Base-by-base conservation (phyloP, 1,140 invertebrate species). In the Venustaconcha ellipsiformis region DNA sequence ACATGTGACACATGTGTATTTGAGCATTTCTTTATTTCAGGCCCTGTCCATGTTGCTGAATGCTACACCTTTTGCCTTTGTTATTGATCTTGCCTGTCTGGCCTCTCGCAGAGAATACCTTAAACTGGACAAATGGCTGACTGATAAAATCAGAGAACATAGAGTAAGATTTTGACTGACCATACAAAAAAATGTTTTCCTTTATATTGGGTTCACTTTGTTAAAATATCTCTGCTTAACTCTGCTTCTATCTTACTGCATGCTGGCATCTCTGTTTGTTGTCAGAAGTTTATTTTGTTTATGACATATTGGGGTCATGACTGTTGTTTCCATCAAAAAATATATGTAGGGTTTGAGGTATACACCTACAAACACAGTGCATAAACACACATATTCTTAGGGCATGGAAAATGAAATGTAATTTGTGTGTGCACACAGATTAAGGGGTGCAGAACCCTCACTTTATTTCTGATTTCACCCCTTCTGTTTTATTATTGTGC, bases 61-160 rank as follows among this genome's bases (percentile, higher is more conserved):
- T 90, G 94, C 95, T 1, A 95, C 95, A 76, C 95, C 95, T 0
- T 97, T 97, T 90, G 93, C 95, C 20, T 99, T 99, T 91, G 96
- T 99, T 6, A 99, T 99, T 82, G 98, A 99, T 91, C 90, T 99
- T 68, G 97, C 98, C 0, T 99, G 97, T 90, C 90, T 99, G 62
- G 98, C 98, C 0, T 99, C 98, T 0, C 90, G 98, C 74, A 91
- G 98, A 70, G 98, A 99, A 89, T 99, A 99, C 90, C 91, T 99
- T 0, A 99, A 99, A 89, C 90, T 99, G 13, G 98, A 99, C 88
- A 99, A 99, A 89, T 99, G 98, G 97, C 90, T 99, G 0, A 94
- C 94, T 2, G 98, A 99, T 88, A 99, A 99, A 91, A 97, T 99
- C 64, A 91, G 95, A 80, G 97, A 99, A 86, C 96, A 99, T 89